Evolutionary conservation across 2,113 vertebrate genomes (phyloP), one percentile per base, ranked within the genome.

Genomic region (Myanophis thanlyinensis): DNA sequence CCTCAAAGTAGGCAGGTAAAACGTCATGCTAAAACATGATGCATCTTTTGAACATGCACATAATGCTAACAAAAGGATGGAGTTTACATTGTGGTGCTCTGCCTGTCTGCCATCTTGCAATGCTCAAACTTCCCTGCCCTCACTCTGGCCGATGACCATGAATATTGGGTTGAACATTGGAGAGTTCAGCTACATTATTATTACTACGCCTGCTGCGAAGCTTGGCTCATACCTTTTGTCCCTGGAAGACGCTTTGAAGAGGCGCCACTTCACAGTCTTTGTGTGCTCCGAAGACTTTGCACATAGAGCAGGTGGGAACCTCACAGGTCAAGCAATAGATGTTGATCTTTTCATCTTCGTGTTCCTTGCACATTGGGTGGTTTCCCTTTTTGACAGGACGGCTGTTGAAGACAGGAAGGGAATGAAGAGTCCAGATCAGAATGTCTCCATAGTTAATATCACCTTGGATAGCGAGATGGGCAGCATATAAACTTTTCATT

Each of bases 261-360:
- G 99, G 98, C 3, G 99, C 98, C 51, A 99, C 99, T 93, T 99
- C 99, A 0, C 99, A 99, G 97, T 99, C 98, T 95, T 99, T 98
- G 97, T 99, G 99, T 91, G 97, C 97, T 13, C 99, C 99, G 0
- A 99, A 99, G 89, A 99, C 98, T 96, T 99, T 99, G 98, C 99
- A 99, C 98, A 99, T 98, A 93, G 99, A 99, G 96, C 99, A 99
- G 0, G 99, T 99, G 94, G 99, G 98, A 27, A 96, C 93, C 96
- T 99, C 98, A 4, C 99, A 99, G 90, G 98, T 99, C 93, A 98
- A 86, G 2, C 99, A 99, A 92, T 99, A 99, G 97, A 99, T 99
- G 97, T 99, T 99, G 98, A 99, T 99, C 46, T 97, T 97, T 97
- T 99, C 99, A 0, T 99, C 99, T 94, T 99, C 98, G 0, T 99